Conservation (phyloP, 2,888 invertebrate genomes). For the Philhelius pedissequus region DNA sequence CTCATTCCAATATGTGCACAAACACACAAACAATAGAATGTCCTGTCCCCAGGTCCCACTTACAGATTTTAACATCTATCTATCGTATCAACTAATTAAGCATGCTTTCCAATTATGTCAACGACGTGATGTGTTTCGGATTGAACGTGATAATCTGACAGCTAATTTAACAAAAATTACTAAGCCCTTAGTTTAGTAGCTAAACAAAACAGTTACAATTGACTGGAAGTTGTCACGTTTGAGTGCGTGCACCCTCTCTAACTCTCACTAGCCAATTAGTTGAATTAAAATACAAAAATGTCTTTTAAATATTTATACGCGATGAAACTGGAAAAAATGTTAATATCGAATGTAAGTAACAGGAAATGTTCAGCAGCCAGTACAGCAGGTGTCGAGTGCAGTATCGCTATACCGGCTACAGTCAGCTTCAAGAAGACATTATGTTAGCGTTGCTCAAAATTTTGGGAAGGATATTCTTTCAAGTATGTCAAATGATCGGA, state of each 20-base stretch:
- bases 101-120: constrained; percentile 34
- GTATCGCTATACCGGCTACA: background rate
- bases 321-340: background rate
- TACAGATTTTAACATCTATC: constrained; percentile 17
- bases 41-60: background rate
- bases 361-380: too few species aligned
- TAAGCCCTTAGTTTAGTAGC: background rate
- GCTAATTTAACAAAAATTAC: constrained; percentile 34
- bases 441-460: constrained; percentile 31
- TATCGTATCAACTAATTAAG: constrained; percentile 38
- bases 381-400: background rate
- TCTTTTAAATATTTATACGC: constrained; percentile 14
- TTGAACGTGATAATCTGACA: constrained; percentile 50
- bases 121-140: constrained; percentile 34
- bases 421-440: too few species aligned
- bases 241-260: background rate
- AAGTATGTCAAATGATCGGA: constrained; percentile 56
- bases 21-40: background rate
- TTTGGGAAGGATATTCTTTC: background rate
- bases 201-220: constrained; percentile 13
- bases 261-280: constrained; percentile 36
- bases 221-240: constrained; percentile 6
- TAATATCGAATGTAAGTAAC: too few species aligned
- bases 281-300: constrained; percentile 34
- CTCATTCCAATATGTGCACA: constrained; percentile 1